Percentiles rank a stretch among this genome's conserved stretches.
Conservation (phyloP, 2,888 invertebrate genomes). For the Ommatoiulus sabulosus region DNA sequence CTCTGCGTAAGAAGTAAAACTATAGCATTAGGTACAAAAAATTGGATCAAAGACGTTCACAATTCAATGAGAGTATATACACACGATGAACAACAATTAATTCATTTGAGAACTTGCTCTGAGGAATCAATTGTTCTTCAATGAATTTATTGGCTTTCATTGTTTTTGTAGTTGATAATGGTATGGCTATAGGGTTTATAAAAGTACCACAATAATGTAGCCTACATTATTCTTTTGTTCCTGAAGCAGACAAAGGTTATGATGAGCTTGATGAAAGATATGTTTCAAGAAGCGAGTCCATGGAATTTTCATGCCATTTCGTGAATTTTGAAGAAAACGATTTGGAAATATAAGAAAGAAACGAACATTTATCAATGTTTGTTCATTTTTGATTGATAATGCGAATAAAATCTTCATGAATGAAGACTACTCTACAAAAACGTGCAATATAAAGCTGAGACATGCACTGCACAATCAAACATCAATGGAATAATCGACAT, state of each 20-base stretch:
- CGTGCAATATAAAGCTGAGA: too few relatives aligned
- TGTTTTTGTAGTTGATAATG: neutral
- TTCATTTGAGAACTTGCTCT: neutral
- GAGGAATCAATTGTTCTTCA: slow-evolving; percentile 9
- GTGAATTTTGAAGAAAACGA: neutral
- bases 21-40: neutral
- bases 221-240: slow-evolving; percentile 4
- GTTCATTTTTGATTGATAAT: too few relatives aligned
- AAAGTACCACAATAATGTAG: neutral
- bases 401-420: too few relatives aligned
- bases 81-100: neutral
- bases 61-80: neutral
- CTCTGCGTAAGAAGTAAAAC: neutral
- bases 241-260: neutral
- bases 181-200: neutral
- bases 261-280: neutral
- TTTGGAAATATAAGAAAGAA: neutral
- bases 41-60: neutral
- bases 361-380: too few relatives aligned
- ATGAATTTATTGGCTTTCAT: neutral
- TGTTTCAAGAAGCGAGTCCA: neutral
- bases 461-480: too few relatives aligned
- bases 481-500: too few relatives aligned
- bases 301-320: neutral
- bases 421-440: too few relatives aligned